Conservation (phyloP, 2,113 vertebrate genomes). For the Connochaetes taurinus region DNA sequence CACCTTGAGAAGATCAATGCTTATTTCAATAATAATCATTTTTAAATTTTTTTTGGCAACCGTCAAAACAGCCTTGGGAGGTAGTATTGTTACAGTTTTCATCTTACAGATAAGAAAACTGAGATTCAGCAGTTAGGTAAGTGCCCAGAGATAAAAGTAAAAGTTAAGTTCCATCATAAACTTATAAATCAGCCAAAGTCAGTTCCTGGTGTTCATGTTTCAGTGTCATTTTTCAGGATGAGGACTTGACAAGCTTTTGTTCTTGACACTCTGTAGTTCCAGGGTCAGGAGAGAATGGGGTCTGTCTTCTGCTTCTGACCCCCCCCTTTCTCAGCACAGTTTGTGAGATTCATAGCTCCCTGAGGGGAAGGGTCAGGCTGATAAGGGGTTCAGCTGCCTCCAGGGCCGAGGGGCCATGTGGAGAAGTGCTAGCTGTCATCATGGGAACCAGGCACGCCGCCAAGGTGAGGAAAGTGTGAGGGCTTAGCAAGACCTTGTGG, state of each 20-base stretch:
- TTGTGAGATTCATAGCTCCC: neutral
- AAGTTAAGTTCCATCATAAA: neutral
- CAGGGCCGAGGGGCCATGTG: neutral
- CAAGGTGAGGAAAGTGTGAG: neutral
- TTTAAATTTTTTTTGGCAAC: neutral
- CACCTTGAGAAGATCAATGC: neutral
- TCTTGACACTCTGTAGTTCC: neutral
- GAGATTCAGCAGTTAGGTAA: constrained; percentile 5
- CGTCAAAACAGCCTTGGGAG: neutral
- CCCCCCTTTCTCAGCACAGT: neutral
- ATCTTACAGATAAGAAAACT: neutral
- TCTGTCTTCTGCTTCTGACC: neutral
- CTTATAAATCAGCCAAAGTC: neutral
- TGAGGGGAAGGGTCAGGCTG: neutral
- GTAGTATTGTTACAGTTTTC: neutral
- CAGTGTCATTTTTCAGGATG: neutral
- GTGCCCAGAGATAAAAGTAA: neutral
- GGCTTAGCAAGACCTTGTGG: neutral
- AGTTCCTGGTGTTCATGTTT: neutral
- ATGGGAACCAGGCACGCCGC: neutral
- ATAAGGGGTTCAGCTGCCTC: neutral
- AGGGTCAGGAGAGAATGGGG: neutral
- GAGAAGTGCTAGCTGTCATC: neutral
- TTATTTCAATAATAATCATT: neutral
- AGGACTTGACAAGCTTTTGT: neutral